A percentile compares a stretch with the other conserved stretches of the same genome.
These are phyloP conservation scores for Acanthopleura granulata DNA, from an alignment of 2,888 invertebrate genomes.

Conservation along the genomic window DNA sequence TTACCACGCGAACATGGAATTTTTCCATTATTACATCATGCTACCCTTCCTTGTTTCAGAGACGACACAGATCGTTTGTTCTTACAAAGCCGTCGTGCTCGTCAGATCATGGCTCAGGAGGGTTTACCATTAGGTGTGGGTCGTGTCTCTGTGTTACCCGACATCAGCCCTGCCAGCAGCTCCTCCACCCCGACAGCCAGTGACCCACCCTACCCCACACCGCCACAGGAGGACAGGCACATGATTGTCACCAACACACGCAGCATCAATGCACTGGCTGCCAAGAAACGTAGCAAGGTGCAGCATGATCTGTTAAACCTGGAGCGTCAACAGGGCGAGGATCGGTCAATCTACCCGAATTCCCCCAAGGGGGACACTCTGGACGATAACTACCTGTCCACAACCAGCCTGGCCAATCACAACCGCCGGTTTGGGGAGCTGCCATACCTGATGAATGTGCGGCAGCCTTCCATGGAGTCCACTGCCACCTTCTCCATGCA, in stretches of 20 bases:
- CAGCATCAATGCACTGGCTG: conserved; percentile 64
- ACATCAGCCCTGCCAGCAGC: not conserved
- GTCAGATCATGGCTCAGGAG: conserved; percentile 16
- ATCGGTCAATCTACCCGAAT: conserved; percentile 24
- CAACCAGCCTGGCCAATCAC: conserved; percentile 62
- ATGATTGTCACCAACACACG: conserved; percentile 60
- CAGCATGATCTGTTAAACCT: conserved; percentile 42
- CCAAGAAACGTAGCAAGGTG: conserved; percentile 54
- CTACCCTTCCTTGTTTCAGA: not conserved
- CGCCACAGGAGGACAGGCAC: conserved; percentile 39
- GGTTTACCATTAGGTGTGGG: not conserved
- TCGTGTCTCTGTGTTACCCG: not conserved
- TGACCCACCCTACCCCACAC: not conserved
- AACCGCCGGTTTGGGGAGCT: conserved; percentile 49
- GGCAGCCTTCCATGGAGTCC: conserved; percentile 38
- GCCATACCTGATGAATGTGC: conserved; percentile 28
- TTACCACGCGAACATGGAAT: too few species aligned
- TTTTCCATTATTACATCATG: too few species aligned
- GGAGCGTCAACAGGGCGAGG: conserved; percentile 31
- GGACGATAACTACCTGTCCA: conserved; percentile 44
- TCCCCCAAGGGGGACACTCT: conserved; percentile 26
- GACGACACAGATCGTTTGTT: not conserved
- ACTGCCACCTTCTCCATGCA: conserved; percentile 14
- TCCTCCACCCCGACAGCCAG: conserved; percentile 3
- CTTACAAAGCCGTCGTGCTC: not conserved